Evolutionary conservation across 1,140 invertebrate genomes (phyloP).

Genomic region (Grapholita molesta): DNA sequence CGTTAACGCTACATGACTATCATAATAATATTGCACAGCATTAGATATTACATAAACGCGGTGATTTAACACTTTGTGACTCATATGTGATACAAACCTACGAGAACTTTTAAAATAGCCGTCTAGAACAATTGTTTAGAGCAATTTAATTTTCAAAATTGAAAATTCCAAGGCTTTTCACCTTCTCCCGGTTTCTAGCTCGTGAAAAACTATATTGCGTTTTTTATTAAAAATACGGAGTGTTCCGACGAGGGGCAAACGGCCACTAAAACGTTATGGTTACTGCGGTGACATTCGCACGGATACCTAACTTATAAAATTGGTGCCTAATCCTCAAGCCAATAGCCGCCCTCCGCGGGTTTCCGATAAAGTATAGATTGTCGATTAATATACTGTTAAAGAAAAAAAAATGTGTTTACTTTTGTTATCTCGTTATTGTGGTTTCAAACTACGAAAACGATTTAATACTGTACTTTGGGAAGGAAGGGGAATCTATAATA

Average conservation of each 20-base stretch:
- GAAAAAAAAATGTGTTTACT: constrained; percentile 32
- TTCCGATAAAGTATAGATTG: constrained; percentile 54
- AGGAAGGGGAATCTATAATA: too few species aligned
- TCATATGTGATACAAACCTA: neutral
- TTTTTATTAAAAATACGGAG: constrained; percentile 75
- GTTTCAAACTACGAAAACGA: too few species aligned
- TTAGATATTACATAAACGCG: too few species aligned
- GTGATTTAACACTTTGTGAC: too few species aligned
- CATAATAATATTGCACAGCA: neutral
- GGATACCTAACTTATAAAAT: constrained; percentile 74
- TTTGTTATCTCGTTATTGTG: constrained; percentile 27
- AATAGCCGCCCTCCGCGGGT: constrained; percentile 43
- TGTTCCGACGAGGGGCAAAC: constrained; percentile 68
- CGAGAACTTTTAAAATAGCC: neutral
- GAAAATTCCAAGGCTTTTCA: constrained; percentile 54
- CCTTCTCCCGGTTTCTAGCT: constrained; percentile 38
- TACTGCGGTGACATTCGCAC: constrained; percentile 71
- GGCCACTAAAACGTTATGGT: constrained; percentile 74
- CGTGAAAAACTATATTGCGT: constrained; percentile 70
- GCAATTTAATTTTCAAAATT: constrained; percentile 68
- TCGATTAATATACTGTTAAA: constrained; percentile 34
- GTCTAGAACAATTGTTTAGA: constrained; percentile 44
- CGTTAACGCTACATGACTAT: neutral
- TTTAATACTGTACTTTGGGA: too few species aligned
- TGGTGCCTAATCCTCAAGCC: constrained; percentile 50